Base-by-base conservation (phyloP, 2,797 vertebrate species). In the Brachyalestes nurse region DNA sequence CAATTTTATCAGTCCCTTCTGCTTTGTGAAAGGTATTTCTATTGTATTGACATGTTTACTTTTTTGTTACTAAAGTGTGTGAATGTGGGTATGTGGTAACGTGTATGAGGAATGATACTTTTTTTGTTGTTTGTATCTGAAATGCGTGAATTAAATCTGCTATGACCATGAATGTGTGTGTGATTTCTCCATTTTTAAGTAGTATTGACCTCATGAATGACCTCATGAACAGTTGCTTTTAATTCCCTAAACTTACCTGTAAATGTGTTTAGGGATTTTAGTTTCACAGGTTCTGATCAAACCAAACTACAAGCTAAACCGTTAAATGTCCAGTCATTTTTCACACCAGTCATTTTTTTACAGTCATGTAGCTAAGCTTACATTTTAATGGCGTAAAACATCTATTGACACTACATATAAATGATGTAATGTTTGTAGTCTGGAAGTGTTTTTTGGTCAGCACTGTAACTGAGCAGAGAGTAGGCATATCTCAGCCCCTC, bases 111-210 rank as follows among this genome's bases (percentile, higher is more conserved):
- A 97, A 97, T 96, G 95, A 97, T 96, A 95, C 92, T 93, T 95
- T 96, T 96, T 97, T 97, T 98, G 98, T 95, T 82, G 70, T 98
- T 86, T 84, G 83, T 82, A 85, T 85, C 67, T 74, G 79, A 84
- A 97, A 98, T 97, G 97, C 97, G 97, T 97, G 97, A 99, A 99
- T 99, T 99, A 99, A 99, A 97, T 96, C 97, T 99, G 97, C 97
- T 98, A 97, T 99, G 97, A 99, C 58, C 78, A 86, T 34, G 21
- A 58, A 25, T 75, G 47, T 47, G 51, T 38, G 21, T 77, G 34
- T 8, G 40, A 10, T 80, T 14, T 64, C 1, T 64, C 6, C 0
- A 16, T 34, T 62, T 28, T 62, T 14, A 62, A 12, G 25, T 12
- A 12, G 3, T 62, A 12, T 38, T 38, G 28, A 34, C 60, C 13